These are phyloP conservation scores for Cavia aperea DNA, from an alignment of 2,113 vertebrate genomes.

Conservation along the genomic window DNA sequence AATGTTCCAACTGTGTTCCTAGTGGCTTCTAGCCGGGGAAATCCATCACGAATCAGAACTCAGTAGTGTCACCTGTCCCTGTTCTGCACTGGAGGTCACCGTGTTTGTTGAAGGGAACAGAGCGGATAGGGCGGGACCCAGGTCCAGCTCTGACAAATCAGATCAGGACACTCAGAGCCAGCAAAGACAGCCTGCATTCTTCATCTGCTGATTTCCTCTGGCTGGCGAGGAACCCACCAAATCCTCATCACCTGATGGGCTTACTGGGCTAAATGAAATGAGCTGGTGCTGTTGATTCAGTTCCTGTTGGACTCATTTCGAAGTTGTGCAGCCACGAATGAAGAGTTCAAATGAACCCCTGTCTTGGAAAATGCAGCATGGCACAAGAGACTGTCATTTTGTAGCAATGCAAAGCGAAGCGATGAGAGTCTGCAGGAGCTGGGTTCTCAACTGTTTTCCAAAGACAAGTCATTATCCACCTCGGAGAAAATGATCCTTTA, in stretches of 20 bases:
- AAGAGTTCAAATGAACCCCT: background rate
- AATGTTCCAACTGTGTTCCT: constrained; percentile 40
- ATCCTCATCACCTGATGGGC: constrained; percentile 49
- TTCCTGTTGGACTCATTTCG: background rate
- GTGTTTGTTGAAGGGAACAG: constrained; percentile 34
- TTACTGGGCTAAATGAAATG: constrained; percentile 48
- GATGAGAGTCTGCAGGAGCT: background rate
- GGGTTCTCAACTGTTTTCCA: background rate
- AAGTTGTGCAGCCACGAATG: background rate
- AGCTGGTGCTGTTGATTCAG: constrained; percentile 52
- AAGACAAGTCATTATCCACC: background rate
- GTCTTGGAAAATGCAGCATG: background rate
- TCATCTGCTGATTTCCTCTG: constrained; percentile 60
- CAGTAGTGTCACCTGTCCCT: background rate
- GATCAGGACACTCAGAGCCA: background rate
- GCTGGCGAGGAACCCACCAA: constrained; percentile 17
- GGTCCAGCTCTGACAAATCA: background rate
- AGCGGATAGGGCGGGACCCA: background rate
- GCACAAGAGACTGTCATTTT: background rate
- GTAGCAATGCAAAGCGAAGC: background rate
- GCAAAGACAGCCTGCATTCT: constrained; percentile 12
- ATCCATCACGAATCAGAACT: constrained; percentile 49
- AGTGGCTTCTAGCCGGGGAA: constrained; percentile 47
- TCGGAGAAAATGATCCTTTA: rapidly evolving
- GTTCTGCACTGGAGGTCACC: background rate